Conservation (phyloP, 2,797 vertebrate species). For the Hypotaenidia okinawae region DNA sequence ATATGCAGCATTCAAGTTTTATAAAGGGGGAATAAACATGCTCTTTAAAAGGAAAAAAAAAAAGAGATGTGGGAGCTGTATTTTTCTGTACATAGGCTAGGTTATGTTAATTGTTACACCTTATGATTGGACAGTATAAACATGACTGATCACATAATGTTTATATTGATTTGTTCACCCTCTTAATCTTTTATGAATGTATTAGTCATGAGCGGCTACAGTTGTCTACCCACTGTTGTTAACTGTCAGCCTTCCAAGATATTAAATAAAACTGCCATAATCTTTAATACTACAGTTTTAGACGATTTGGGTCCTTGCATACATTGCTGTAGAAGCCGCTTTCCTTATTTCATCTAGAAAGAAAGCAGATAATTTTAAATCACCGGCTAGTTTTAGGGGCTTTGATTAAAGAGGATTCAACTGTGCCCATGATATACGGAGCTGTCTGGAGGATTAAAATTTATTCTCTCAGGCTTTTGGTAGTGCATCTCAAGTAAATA, state of each 20-base stretch:
- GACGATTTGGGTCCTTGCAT: constrained; percentile 16
- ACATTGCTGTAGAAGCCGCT: not conserved
- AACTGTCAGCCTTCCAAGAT: constrained; percentile 28
- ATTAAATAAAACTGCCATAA: constrained; percentile 40
- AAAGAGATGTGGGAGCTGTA: not conserved
- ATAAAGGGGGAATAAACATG: not conserved
- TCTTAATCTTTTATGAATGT: constrained; percentile 7
- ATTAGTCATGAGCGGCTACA: not conserved
- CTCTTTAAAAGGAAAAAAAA: not conserved
- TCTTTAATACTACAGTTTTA: constrained; percentile 27
- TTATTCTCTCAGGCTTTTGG: constrained; percentile 9
- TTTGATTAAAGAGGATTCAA: constrained; percentile 57
- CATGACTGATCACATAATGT: not conserved
- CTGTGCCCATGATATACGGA: constrained; percentile 23
- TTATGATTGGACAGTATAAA: not conserved
- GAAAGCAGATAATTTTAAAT: constrained; percentile 49
- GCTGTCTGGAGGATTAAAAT: constrained; percentile 56
- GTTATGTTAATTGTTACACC: not conserved
- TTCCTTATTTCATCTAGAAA: constrained; percentile 42
- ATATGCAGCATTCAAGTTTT: not conserved
- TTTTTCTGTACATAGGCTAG: not conserved
- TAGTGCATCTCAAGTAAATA: constrained; percentile 20
- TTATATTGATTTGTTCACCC: constrained; percentile 9
- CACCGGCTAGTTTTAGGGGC: constrained; percentile 41
- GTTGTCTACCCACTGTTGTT: constrained; percentile 4